Base-by-base conservation (phyloP, 2,113 vertebrate genomes). In the Callopanchax toddi region DNA sequence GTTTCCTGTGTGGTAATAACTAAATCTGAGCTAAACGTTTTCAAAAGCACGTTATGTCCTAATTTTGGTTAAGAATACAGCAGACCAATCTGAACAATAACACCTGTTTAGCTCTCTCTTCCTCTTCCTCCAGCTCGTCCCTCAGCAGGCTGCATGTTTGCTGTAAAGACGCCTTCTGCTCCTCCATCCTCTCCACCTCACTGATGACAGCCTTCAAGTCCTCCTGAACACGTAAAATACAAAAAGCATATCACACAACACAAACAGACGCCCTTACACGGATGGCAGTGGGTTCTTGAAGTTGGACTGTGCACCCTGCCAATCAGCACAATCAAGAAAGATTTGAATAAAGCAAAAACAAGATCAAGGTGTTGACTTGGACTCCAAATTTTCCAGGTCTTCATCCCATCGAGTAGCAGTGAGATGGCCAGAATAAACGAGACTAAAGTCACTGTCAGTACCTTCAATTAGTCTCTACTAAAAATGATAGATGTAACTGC, bases 61-160 rank as follows among this genome's bases (percentile, higher is more conserved):
- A 32, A 1, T 3, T 32, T 32, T 32, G 29, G 29, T 37, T 12
- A 37, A 37, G 12, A 37, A 37, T 1, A 32, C 4, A 32, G 29
- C 29, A 32, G 29, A 32, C 36, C 11, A 23, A 9, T 23, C 21
- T 13, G 1, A 25, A 48, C 12, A 48, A 50, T 16, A 6, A 50
- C 26, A 93, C 92, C 90, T 92, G 64, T 43, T 87, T 67, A 6
- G 86, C 78, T 1, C 79, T 77, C 15, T 87, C 79, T 42, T 92
- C 91, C 61, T 88, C 82, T 2, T 90, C 81, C 18, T 89, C 83
- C 53, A 92, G 42, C 49, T 68, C 60, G 20, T 61, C 53, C 51
- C 79, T 84, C 45, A 91, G 60, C 17, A 23, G 39, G 5, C 52
- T 77, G 66, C 84, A 89, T 16, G 50, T 50, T 4, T 79, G 60